Percentiles rank a stretch among this genome's conserved stretches.
phyloP scores from a whole-genome alignment of 2,888 invertebrate genomes.

The Beris morrisii region DNA sequence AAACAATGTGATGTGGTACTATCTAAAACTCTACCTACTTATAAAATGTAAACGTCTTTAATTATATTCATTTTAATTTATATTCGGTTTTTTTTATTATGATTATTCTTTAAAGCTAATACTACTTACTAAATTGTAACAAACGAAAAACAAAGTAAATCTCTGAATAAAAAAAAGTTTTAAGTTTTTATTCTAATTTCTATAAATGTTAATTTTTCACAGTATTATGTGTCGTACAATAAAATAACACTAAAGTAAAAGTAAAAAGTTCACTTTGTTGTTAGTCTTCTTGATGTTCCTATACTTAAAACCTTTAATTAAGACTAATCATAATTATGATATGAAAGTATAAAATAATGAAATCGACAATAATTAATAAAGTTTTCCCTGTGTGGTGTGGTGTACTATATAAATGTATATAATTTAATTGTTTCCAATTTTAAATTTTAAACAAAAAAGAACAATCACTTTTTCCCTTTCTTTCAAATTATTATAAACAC shows the following conservation, averaged over 20 bases:
- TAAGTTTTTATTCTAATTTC: constrained; percentile 35
- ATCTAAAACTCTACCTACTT: constrained; percentile 44
- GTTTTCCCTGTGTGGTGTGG: constrained; percentile 32
- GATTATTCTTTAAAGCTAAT: constrained; percentile 17
- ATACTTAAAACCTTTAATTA: neutral
- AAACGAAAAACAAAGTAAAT: neutral
- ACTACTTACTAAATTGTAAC: neutral
- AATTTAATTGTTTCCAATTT: constrained; percentile 13
- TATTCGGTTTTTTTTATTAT: constrained; percentile 30
- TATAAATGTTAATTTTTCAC: constrained; percentile 36
- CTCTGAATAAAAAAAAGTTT: constrained; percentile 21
- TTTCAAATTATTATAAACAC: no score
- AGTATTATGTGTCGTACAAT: constrained; percentile 18
- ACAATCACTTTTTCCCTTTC: no score
- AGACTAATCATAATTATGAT: neutral
- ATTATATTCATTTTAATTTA: neutral
- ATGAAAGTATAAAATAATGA: neutral
- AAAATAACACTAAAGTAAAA: constrained; percentile 31
- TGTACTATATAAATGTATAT: constrained; percentile 26
- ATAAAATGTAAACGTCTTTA: neutral
- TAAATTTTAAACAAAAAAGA: constrained; percentile 8
- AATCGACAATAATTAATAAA: constrained; percentile 8
- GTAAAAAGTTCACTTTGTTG: constrained; percentile 38
- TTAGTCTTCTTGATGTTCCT: constrained; percentile 44
- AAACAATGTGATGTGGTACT: constrained; percentile 45